Percentiles rank a stretch among this genome's conserved stretches.
phyloP scores from a whole-genome alignment of 2,888 invertebrate species.

The Acheta domesticus region DNA sequence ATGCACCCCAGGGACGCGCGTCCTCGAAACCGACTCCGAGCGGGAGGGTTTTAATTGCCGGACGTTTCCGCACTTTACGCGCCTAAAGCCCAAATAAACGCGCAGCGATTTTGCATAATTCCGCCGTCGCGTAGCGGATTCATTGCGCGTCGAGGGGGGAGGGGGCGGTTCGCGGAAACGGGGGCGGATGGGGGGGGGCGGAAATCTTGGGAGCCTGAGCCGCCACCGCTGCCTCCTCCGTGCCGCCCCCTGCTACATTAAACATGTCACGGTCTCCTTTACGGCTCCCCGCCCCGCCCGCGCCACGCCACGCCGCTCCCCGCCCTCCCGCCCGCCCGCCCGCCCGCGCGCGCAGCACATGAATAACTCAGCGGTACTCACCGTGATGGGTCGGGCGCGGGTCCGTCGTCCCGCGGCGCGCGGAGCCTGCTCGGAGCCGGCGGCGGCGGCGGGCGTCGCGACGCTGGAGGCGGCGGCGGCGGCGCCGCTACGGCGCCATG shows the following conservation, averaged over 20 bases:
- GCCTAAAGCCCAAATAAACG: too few species aligned
- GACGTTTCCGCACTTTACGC: too few species aligned
- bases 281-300: neutral
- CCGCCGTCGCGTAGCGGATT: too few species aligned
- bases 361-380: constrained; percentile 5
- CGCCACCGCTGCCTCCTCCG: neutral
- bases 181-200: neutral
- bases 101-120: too few species aligned
- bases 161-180: neutral
- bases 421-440: neutral
- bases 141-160: too few species aligned
- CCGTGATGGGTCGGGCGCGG: neutral
- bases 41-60: too few species aligned
- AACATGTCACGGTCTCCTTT: constrained; percentile 1
- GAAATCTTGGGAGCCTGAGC: neutral
- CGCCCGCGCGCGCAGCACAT: neutral
- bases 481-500: neutral
- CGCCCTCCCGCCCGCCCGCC: too few species aligned
- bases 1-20: too few species aligned
- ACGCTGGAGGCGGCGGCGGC: neutral
- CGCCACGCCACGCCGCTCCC: neutral
- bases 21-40: too few species aligned
- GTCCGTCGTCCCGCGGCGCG: neutral
- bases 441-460: neutral
- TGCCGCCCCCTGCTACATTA: neutral